Evolutionary conservation across 1,140 invertebrate species (phyloP).

Genomic region (Aphaenogaster rudis): DNA sequence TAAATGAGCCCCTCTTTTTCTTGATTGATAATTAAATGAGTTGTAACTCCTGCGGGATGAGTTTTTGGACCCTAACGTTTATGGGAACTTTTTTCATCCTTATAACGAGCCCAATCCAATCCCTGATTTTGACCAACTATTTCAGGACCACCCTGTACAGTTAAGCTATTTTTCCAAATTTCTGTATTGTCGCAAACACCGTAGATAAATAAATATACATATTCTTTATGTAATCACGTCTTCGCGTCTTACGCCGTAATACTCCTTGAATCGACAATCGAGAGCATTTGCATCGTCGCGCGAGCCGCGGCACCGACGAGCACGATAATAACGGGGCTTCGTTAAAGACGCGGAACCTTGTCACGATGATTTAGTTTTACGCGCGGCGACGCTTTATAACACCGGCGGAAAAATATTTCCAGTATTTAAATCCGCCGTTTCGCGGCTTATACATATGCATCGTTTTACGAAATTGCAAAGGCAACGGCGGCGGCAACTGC

Average conservation of each 20-base stretch:
- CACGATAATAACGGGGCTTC: constrained; percentile 47
- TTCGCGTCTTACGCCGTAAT: not conserved
- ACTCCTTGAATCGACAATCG: constrained; percentile 25
- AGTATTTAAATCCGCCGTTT: constrained; percentile 61
- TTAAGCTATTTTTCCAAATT: not conserved
- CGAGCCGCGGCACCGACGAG: not conserved
- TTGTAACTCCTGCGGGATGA: too few species aligned
- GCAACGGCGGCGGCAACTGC: constrained; percentile 23
- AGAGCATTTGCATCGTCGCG: constrained; percentile 17
- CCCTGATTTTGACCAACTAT: too few species aligned
- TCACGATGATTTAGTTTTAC: constrained; percentile 58
- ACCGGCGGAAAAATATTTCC: constrained; percentile 59
- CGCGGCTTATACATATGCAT: constrained; percentile 64
- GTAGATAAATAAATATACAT: not conserved
- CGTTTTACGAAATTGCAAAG: constrained; percentile 65
- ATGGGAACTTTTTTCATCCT: too few species aligned
- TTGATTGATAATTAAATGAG: too few species aligned
- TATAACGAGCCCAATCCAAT: too few species aligned
- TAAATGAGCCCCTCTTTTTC: too few species aligned
- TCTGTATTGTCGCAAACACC: not conserved
- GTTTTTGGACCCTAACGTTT: too few species aligned
- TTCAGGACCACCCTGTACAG: too few species aligned
- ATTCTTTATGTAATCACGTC: not conserved
- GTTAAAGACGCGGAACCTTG: constrained; percentile 42
- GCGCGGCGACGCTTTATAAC: constrained; percentile 45